Conservation (phyloP, 1,140 invertebrate species). For the Acromyrmex heyeri region DNA sequence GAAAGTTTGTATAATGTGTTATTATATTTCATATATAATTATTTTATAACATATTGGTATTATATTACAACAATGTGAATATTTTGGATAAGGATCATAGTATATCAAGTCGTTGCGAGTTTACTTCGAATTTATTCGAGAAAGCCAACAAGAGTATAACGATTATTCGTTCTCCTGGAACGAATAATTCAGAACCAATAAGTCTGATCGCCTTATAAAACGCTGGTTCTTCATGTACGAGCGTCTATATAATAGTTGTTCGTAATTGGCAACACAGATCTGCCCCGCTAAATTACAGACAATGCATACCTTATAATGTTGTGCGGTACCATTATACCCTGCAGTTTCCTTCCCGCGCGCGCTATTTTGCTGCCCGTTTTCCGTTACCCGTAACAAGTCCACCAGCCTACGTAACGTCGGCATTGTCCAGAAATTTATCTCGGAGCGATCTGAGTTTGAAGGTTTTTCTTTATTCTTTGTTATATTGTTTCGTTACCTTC, state of each 20-base stretch:
- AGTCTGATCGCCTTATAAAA: slow-evolving; percentile 65
- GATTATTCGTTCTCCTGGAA: slow-evolving; percentile 64
- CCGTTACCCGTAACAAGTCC: slow-evolving; percentile 60
- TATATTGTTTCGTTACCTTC: slow-evolving; percentile 63
- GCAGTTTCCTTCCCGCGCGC: slow-evolving; percentile 65
- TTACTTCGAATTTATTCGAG: neutral
- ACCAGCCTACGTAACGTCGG: slow-evolving; percentile 44
- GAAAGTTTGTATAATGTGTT: too few relatives aligned
- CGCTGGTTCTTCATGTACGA: slow-evolving; percentile 39
- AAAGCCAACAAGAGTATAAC: slow-evolving; percentile 58
- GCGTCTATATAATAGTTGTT: slow-evolving; percentile 67
- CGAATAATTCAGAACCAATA: slow-evolving; percentile 64
- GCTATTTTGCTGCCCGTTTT: slow-evolving; percentile 63
- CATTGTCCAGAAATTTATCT: slow-evolving; percentile 73
- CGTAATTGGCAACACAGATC: slow-evolving; percentile 75
- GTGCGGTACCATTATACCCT: slow-evolving; percentile 64
- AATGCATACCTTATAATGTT: slow-evolving; percentile 74
- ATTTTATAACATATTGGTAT: neutral
- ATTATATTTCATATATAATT: neutral
- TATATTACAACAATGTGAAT: neutral
- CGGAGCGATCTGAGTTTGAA: slow-evolving; percentile 61
- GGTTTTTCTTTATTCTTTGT: slow-evolving; percentile 64
- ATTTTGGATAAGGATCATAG: neutral
- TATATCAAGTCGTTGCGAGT: neutral
- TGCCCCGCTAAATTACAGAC: slow-evolving; percentile 76